Evolutionary conservation across 2,113 vertebrate species (phyloP).

Genomic region (Dromiciops gliroides): DNA sequence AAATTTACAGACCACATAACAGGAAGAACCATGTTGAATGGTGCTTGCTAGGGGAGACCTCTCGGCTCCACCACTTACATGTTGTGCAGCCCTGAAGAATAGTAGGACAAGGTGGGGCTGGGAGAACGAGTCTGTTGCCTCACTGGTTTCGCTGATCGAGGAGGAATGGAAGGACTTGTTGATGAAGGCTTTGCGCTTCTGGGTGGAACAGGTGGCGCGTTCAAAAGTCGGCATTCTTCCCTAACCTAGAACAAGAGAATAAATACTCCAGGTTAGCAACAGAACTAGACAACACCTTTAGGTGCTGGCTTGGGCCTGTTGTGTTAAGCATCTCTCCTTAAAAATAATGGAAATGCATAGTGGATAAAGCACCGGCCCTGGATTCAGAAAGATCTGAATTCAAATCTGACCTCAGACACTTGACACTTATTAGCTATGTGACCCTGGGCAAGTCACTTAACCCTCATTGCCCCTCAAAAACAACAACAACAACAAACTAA

Average conservation of each 20-base stretch:
- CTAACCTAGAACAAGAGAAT: conserved; percentile 89
- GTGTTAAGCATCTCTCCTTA: conserved; percentile 27
- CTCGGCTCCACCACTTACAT: conserved; percentile 87
- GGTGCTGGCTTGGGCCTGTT: conserved; percentile 24
- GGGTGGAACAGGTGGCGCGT: conserved; percentile 96
- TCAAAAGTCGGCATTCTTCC: conserved; percentile 97
- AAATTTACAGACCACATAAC: not conserved
- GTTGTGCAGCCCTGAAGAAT: conserved; percentile 97
- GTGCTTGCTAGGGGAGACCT: conserved; percentile 4
- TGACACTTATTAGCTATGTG: too few species aligned
- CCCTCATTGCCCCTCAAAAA: too few species aligned
- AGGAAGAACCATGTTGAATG: not conserved
- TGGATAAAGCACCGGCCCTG: too few species aligned
- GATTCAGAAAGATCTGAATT: too few species aligned
- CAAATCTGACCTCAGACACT: too few species aligned
- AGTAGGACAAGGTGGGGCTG: conserved; percentile 98
- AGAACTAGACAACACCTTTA: conserved; percentile 9
- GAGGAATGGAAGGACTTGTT: conserved; percentile 87
- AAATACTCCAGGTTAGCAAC: conserved; percentile 68
- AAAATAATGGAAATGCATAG: not conserved
- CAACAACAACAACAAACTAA: too few species aligned
- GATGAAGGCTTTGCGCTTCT: conserved; percentile 92
- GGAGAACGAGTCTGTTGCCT: conserved; percentile 94
- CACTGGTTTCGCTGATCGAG: conserved; percentile 86
- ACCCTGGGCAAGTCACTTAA: too few species aligned